Percentiles rank a stretch among this genome's conserved stretches.
Evolutionary conservation across 2,797 vertebrate species (phyloP).

Genomic region (Pseudopleuronectes americanus): DNA sequence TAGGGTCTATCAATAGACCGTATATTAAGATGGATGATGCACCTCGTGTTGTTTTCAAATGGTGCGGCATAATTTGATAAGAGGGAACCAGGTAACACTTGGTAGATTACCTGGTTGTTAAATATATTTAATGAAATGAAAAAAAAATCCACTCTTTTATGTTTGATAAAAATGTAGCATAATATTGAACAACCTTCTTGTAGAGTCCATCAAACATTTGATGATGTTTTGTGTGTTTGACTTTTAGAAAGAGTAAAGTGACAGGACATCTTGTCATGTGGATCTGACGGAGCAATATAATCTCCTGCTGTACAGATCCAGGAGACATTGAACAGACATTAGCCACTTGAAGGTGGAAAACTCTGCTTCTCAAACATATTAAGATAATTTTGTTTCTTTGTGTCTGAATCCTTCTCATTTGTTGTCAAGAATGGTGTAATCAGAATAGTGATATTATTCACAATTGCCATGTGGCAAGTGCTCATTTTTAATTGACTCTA

Average conservation of each 20-base stretch:
- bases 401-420: constrained; percentile 6
- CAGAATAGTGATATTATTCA: constrained; percentile 11
- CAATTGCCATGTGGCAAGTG: constrained; percentile 1
- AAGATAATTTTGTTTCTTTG: background rate
- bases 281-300: background rate
- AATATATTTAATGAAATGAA: no score
- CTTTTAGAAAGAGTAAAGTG: background rate
- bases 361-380: background rate
- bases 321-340: background rate
- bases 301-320: background rate
- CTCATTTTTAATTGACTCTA: constrained; percentile 53
- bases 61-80: no score
- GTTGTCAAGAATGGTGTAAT: background rate
- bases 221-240: no score
- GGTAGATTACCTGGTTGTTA: no score
- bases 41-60: no score
- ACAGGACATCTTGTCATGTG: background rate
- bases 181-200: no score
- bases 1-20: no score
- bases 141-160: no score
- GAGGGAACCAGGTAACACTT: no score
- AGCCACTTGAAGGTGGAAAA: background rate
- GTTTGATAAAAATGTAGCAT: no score
- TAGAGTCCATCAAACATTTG: no score
- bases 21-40: no score